A percentile compares a stretch with the other conserved stretches of the same genome.
These are phyloP conservation scores for Ivindomyrus marchei DNA, from an alignment of 2,113 vertebrate genomes.

Conservation along the genomic window DNA sequence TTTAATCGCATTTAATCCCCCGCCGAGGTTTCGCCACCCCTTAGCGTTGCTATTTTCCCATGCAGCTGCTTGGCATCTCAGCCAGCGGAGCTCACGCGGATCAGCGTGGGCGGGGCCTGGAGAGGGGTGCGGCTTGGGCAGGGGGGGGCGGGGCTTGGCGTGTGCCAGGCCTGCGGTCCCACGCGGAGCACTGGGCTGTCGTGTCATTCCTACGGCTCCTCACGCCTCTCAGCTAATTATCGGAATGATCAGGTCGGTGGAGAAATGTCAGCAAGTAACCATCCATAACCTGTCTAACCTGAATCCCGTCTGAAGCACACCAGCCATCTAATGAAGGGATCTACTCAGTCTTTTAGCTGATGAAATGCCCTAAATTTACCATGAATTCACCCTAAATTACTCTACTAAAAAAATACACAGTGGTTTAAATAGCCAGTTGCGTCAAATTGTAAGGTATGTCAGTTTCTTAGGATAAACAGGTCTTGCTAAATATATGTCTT, in stretches of 20 bases:
- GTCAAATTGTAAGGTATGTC: background rate
- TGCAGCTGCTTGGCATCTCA: background rate
- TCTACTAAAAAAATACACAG: background rate
- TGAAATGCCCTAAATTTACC: constrained; percentile 6
- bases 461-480: background rate
- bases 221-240: background rate
- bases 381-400: background rate
- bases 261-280: background rate
- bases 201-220: background rate
- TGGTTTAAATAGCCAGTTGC: background rate
- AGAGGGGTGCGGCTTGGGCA: background rate
- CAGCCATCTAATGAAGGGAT: background rate
- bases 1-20: constrained; percentile 5
- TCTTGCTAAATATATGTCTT: constrained; percentile 10
- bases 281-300: background rate
- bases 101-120: background rate
- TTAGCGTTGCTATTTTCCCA: background rate
- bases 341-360: background rate
- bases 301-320: background rate
- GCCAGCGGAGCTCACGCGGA: background rate
- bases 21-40: background rate
- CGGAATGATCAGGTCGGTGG: background rate
- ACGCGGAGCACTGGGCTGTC: background rate
- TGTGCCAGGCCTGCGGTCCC: background rate
- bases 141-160: background rate